Evolutionary conservation across 1,140 invertebrate species (phyloP).

Genomic region (Drosophila jambulina): DNA sequence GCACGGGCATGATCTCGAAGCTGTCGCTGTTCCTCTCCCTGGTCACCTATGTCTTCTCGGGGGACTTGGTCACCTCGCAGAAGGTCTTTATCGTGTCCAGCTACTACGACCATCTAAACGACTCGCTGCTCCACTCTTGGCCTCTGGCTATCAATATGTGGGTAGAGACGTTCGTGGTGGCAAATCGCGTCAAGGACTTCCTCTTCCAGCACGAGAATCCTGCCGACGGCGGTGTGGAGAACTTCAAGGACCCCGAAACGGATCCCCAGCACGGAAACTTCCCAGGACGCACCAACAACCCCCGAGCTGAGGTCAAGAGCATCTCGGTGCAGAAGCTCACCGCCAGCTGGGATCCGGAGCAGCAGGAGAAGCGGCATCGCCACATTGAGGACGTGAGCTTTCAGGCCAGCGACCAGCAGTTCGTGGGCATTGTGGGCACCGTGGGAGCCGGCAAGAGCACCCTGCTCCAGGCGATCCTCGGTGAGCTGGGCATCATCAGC

Average conservation of each 20-base stretch:
- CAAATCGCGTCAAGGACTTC: slow-evolving; percentile 89
- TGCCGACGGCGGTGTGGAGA: slow-evolving; percentile 65
- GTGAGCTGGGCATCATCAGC: slow-evolving; percentile 88
- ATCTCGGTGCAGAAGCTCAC: slow-evolving; percentile 82
- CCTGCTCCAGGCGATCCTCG: slow-evolving; percentile 89
- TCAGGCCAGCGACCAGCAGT: slow-evolving; percentile 86
- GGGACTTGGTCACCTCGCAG: slow-evolving; percentile 87
- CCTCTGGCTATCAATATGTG: slow-evolving; percentile 88
- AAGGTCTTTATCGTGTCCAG: slow-evolving; percentile 87
- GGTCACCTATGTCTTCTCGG: slow-evolving; percentile 87
- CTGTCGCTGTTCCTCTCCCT: slow-evolving; percentile 89
- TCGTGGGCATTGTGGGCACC: slow-evolving; percentile 90
- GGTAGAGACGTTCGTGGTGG: slow-evolving; percentile 88
- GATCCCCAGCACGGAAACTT: slow-evolving; percentile 66
- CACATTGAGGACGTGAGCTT: slow-evolving; percentile 86
- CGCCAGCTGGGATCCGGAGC: slow-evolving; percentile 84
- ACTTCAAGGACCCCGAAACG: slow-evolving; percentile 64
- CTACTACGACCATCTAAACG: slow-evolving; percentile 86
- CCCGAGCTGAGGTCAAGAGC: slow-evolving; percentile 86
- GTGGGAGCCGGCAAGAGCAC: slow-evolving; percentile 94
- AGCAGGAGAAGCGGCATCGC: slow-evolving; percentile 67
- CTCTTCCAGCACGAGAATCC: slow-evolving; percentile 76
- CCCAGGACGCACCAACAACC: slow-evolving; percentile 69
- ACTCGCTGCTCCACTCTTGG: slow-evolving; percentile 88
- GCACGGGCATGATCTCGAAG: slow-evolving; percentile 87